Evolutionary conservation across 2,888 invertebrate species (phyloP), one percentile per base, ranked within the genome.

Genomic region (Nomada fabriciana): DNA sequence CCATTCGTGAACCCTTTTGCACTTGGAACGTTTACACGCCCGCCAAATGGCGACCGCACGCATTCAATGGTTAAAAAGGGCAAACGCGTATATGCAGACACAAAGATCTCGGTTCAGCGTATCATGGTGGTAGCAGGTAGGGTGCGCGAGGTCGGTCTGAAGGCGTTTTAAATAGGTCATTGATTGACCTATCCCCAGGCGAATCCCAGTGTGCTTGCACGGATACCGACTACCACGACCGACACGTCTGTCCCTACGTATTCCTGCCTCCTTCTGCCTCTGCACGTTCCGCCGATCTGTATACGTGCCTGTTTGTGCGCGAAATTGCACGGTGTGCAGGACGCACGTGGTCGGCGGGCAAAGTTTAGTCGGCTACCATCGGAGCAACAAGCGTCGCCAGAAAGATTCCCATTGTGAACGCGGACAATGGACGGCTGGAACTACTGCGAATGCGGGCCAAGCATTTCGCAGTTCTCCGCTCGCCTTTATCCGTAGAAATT

Each of bases 171-270:
- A 91, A 91, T 92, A 89, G 92, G 91, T 89, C 91, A 92, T 91
- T 91, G 91, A 92, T 92, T 91, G 91, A 90, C 90, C 90, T 89
- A 89, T 87, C 89, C 89, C 89, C 86, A 87, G 86, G 84, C 86
- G 84, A 83, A 82, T 83, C 82, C 63, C 74, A 69, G 57, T 63
- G 57, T 80, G 84, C 84, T 82, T 69, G 55, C 67, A 80, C 63
- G 69, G 53, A 79, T 71, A 73, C 81, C 77, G 74, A 43, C 71
- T 72, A 63, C 77, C 78, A 50, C 80, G 61, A 43, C 71, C 71
- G 67, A 80, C 78, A 50, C 80, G 61, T 64, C 73, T 76, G 52
- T 60, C 85, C 50, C 85, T 50, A 55, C 61, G 64, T 82, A 68
- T 74, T 64, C 68, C 81, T 67, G 63, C 52, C n/a, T 70, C 23